Conservation (phyloP, 2,888 invertebrate genomes). For the Xestia ashworthii region DNA sequence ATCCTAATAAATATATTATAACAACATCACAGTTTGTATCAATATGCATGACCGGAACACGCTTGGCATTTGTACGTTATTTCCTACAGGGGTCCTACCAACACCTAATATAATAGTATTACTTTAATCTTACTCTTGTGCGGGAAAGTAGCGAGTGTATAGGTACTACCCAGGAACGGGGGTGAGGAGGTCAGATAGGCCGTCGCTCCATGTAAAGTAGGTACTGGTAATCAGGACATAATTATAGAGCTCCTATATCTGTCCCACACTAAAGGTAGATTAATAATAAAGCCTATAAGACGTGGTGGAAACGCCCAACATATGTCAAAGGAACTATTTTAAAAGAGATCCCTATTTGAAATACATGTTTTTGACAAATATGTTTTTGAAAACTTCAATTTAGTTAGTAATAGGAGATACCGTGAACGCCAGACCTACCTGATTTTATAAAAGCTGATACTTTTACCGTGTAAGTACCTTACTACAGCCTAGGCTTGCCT, state of each 20-base stretch:
- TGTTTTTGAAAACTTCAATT: constrained; percentile 24
- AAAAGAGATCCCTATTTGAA: constrained; percentile 28
- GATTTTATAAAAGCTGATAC: not conserved
- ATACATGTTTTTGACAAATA: constrained; percentile 41
- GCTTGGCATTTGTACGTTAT: constrained; percentile 52
- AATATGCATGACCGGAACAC: constrained; percentile 72
- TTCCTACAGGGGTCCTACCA: constrained; percentile 17
- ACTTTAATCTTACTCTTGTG: not conserved
- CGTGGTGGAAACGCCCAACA: not conserved
- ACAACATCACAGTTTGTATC: constrained; percentile 85
- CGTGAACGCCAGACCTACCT: not conserved
- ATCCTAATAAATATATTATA: constrained; percentile 77
- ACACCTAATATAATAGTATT: not conserved
- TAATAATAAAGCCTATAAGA: not conserved
- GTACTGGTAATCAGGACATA: too few relatives aligned
- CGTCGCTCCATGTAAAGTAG: not conserved
- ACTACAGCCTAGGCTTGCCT: not conserved
- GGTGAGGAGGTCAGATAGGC: not conserved
- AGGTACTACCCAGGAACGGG: not conserved
- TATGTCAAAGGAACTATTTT: constrained; percentile 30
- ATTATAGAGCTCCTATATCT: not conserved
- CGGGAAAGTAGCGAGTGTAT: not conserved
- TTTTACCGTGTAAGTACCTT: too few relatives aligned
- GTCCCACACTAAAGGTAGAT: not conserved
- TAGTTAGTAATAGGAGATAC: not conserved